Evolutionary conservation across 2,888 invertebrate genomes (phyloP).

Genomic region (Trilocha varians): DNA sequence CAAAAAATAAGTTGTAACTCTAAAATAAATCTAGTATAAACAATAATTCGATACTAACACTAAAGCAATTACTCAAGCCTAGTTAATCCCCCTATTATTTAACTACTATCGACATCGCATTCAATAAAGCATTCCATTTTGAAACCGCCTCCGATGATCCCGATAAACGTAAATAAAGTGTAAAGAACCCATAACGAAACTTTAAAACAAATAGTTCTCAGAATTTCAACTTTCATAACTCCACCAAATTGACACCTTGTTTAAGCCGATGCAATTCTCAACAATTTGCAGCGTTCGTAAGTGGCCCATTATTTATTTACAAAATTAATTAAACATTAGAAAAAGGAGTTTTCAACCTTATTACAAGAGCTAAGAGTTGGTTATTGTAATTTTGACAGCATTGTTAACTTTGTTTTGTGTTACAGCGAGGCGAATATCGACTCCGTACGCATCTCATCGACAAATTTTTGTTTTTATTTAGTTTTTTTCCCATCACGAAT

Average conservation of each 20-base stretch:
- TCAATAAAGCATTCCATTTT: conserved; percentile 52
- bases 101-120: conserved; percentile 9
- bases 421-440: conserved; percentile 53
- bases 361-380: conserved; percentile 10
- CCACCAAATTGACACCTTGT: conserved; percentile 72
- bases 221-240: conserved; percentile 69
- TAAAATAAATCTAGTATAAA: no score
- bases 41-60: no score
- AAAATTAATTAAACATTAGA: conserved; percentile 17
- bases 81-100: neutral
- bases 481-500: conserved; percentile 70
- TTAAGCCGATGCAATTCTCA: conserved; percentile 60
- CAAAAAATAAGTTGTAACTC: no score
- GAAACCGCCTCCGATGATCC: conserved; percentile 41
- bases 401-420: conserved; percentile 26
- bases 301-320: conserved; percentile 64
- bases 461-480: conserved; percentile 40
- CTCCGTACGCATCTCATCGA: conserved; percentile 59
- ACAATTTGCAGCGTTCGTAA: conserved; percentile 67
- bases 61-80: no score
- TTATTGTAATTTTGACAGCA: conserved; percentile 5
- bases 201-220: conserved; percentile 69
- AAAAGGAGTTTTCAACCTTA: conserved; percentile 21
- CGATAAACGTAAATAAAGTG: conserved; percentile 55
- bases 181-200: conserved; percentile 42